Evolutionary conservation across 2,888 invertebrate species (phyloP).

Genomic region (Minunthozetes semirufus): DNA sequence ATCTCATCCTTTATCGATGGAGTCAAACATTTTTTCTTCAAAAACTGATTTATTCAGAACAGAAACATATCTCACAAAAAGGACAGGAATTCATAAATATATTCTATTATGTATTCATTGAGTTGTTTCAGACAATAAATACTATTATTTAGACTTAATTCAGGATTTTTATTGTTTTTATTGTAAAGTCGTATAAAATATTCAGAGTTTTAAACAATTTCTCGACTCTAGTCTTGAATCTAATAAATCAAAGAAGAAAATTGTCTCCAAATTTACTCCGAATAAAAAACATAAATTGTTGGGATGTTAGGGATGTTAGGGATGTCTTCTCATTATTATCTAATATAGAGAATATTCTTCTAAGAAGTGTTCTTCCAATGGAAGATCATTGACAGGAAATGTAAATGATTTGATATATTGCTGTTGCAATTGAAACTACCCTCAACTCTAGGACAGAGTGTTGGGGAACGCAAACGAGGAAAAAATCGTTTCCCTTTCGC

Average conservation of each 20-base stretch:
- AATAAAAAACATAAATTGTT: background rate
- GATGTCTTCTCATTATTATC: background rate
- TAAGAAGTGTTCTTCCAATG: background rate
- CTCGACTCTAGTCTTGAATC: too few relatives aligned
- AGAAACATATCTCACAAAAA: background rate
- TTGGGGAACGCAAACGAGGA: background rate
- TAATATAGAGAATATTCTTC: background rate
- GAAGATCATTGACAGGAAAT: constrained; percentile 12
- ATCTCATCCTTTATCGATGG: constrained; percentile 1
- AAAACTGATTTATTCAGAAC: background rate
- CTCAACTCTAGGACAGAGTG: background rate
- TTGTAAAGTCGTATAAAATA: too few relatives aligned
- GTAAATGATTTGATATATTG: constrained; percentile 16
- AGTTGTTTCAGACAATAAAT: too few relatives aligned
- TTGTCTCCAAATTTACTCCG: background rate
- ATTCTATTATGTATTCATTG: too few relatives aligned
- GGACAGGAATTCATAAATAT: background rate
- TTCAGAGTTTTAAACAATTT: too few relatives aligned
- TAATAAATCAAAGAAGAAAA: background rate
- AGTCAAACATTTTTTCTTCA: background rate
- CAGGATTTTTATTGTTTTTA: too few relatives aligned
- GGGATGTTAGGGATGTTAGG: too few relatives aligned
- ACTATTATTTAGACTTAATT: too few relatives aligned
- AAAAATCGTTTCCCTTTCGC: background rate
- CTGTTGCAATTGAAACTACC: background rate